phyloP scores from a whole-genome alignment of 92 coral and sea anemone species.

The Paramuricea clavata region DNA sequence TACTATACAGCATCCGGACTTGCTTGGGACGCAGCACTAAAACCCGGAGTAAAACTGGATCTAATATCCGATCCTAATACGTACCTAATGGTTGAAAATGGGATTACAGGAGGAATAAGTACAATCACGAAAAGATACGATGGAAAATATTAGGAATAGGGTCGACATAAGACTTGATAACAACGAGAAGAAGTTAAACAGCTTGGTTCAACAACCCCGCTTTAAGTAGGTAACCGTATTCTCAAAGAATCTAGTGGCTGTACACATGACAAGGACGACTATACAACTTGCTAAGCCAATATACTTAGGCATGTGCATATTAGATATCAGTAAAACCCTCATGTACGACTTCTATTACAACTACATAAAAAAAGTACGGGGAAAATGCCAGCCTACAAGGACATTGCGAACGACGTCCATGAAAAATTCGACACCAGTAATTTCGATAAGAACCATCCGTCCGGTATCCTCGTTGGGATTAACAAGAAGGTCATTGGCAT shows the following conservation, averaged over 20 bases:
- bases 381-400: too few relatives aligned
- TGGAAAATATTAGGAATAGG: not conserved
- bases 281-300: not conserved
- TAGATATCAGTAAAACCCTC: not conserved
- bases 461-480: constrained; percentile 31
- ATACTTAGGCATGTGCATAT: too few relatives aligned
- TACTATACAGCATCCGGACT: not conserved
- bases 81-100: constrained; percentile 18
- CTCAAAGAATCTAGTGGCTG: not conserved
- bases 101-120: not conserved
- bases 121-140: not conserved
- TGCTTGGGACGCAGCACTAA: constrained; percentile 36
- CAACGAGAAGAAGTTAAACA: not conserved
- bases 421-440: constrained; percentile 57
- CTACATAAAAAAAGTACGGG: too few relatives aligned
- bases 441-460: constrained; percentile 55
- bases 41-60: not conserved
- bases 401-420: constrained; percentile 50
- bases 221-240: not conserved
- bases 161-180: not conserved
- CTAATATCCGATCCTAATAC: not conserved
- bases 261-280: not conserved
- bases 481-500: constrained; percentile 51
- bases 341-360: not conserved
- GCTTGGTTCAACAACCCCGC: not conserved